Evolutionary conservation across 2,888 invertebrate genomes (phyloP).

Genomic region (Agonum fuliginosum): DNA sequence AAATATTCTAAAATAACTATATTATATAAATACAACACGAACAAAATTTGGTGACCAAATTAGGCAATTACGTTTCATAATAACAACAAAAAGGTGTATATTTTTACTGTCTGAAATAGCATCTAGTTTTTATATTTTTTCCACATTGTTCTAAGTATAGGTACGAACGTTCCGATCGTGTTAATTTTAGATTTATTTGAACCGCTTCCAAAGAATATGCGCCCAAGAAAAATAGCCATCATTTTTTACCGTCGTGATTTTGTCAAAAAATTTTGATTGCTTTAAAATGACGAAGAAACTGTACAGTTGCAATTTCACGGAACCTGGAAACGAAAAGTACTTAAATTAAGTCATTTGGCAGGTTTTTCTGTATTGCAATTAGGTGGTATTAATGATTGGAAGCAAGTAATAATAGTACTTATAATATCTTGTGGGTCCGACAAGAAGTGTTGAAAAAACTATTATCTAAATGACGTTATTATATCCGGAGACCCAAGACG

Average conservation of each 20-base stretch:
- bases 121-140: no score
- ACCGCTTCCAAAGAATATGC: no score
- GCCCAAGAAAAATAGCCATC: not conserved
- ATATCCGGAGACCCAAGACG: conserved; percentile 19
- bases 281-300: not conserved
- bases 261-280: not conserved
- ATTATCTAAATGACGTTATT: conserved; percentile 51
- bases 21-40: no score
- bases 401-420: conserved; percentile 39
- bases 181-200: no score
- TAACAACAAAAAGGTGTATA: no score
- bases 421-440: conserved; percentile 8
- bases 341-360: conserved; percentile 32
- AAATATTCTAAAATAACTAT: no score
- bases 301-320: not conserved
- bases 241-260: no score
- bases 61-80: no score
- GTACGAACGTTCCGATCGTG: no score
- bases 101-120: no score
- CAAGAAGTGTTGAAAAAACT: conserved; percentile 51
- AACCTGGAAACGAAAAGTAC: conserved; percentile 1
- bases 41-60: no score
- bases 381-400: conserved; percentile 29
- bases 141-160: no score
- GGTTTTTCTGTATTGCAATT: conserved; percentile 33